These are phyloP conservation scores for Sapayoa aenigma DNA, from an alignment of 2,113 vertebrate genomes.

Conservation along the genomic window DNA sequence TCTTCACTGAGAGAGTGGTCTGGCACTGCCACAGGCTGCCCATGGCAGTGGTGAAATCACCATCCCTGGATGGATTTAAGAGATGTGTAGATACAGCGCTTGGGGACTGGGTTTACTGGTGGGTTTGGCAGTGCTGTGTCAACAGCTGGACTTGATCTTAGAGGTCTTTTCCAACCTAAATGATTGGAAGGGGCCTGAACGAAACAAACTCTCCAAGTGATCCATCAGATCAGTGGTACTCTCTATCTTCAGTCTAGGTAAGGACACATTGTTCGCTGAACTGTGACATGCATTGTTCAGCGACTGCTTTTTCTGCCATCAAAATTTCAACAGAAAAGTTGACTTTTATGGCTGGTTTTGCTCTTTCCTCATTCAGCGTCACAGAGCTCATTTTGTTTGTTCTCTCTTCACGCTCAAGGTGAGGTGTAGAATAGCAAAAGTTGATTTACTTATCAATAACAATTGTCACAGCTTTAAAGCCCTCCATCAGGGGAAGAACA, in stretches of 20 bases:
- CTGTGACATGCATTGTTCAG: neutral
- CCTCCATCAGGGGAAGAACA: neutral
- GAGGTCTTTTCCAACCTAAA: neutral
- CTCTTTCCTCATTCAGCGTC: neutral
- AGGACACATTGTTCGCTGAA: neutral
- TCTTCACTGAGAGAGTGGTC: neutral
- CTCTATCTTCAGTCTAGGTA: neutral
- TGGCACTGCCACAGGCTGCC: neutral
- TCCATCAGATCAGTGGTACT: neutral
- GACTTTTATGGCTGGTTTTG: neutral
- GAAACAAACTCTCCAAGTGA: neutral
- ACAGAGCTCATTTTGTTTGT: neutral
- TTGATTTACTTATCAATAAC: constrained; percentile 44
- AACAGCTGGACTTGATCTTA: neutral
- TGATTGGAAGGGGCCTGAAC: neutral
- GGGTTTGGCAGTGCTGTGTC: neutral
- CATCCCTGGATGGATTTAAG: neutral
- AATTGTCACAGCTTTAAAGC: neutral
- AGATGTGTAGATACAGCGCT: neutral
- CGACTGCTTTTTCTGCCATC: neutral
- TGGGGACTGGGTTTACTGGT: neutral
- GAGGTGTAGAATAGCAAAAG: neutral
- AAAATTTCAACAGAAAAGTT: neutral
- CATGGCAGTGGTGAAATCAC: neutral
- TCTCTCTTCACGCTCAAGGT: neutral